Conservation (phyloP, 2,113 vertebrate species). For the Bubo scandiacus region DNA sequence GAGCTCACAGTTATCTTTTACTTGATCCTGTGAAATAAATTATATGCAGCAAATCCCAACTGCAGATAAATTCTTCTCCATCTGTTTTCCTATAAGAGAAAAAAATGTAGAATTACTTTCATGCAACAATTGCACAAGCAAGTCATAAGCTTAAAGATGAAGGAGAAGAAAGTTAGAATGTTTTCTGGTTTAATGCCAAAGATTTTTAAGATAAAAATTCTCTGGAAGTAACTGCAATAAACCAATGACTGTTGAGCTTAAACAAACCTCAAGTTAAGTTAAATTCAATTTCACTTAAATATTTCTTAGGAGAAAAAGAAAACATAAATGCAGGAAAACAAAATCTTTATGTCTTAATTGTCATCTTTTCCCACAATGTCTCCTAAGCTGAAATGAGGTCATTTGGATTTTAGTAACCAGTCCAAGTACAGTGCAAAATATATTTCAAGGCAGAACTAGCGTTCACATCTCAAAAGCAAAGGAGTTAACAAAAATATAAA, state of each 20-base stretch:
- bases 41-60: slow-evolving; percentile 67
- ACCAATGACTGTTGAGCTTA: slow-evolving; percentile 65
- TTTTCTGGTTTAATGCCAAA: slow-evolving; percentile 68
- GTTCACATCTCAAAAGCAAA: slow-evolving; percentile 6
- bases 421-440: slow-evolving; percentile 32
- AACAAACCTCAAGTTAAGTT: slow-evolving; percentile 69
- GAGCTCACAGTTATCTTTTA: slow-evolving; percentile 54
- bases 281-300: slow-evolving; percentile 73
- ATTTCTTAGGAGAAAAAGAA: slow-evolving; percentile 71
- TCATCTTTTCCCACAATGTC: slow-evolving; percentile 48
- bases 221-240: slow-evolving; percentile 66
- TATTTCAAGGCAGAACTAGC: slow-evolving; percentile 23
- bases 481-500: slow-evolving; percentile 31
- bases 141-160: slow-evolving; percentile 52
- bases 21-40: slow-evolving; percentile 71
- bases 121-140: slow-evolving; percentile 64
- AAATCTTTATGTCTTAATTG: slow-evolving; percentile 66
- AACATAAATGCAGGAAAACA: slow-evolving; percentile 53
- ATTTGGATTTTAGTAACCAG: slow-evolving; percentile 48
- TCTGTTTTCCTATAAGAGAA: slow-evolving; percentile 70
- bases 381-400: slow-evolving; percentile 46
- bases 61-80: slow-evolving; percentile 69
- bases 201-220: slow-evolving; percentile 72
- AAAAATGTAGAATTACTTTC: slow-evolving; percentile 59
- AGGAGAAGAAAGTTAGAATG: slow-evolving; percentile 59